These are phyloP conservation scores for Nyctereutes procyonoides DNA, from an alignment of 2,113 vertebrate genomes.

Conservation along the genomic window DNA sequence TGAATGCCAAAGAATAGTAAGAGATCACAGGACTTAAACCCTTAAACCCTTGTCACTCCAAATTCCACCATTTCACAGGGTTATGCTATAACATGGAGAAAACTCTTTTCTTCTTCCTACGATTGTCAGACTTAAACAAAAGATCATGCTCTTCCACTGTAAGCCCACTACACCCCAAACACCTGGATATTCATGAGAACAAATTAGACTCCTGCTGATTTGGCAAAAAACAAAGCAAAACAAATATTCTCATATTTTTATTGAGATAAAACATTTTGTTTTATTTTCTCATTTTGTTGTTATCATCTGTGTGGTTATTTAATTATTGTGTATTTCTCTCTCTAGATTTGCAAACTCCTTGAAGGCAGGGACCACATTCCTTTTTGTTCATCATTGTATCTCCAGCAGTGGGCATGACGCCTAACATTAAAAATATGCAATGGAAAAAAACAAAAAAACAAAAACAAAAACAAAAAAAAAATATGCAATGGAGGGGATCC, in stretches of 20 bases:
- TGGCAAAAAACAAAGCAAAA: not conserved
- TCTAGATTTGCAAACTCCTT: not conserved
- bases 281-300: too few relatives aligned
- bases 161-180: not conserved
- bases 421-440: not conserved
- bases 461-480: too few relatives aligned
- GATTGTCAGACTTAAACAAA: not conserved
- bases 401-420: not conserved
- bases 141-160: not conserved
- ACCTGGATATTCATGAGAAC: not conserved
- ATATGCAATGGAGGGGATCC: too few relatives aligned
- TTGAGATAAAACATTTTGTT: too few relatives aligned
- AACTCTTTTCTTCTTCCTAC: not conserved
- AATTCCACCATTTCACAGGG: not conserved
- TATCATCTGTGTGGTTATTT: not conserved
- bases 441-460: too few relatives aligned
- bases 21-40: not conserved
- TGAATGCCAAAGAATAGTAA: not conserved
- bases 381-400: not conserved
- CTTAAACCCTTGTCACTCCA: not conserved
- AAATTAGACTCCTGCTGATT: not conserved
- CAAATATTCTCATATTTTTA: not conserved
- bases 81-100: not conserved
- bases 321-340: not conserved
- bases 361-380: not conserved